These are phyloP conservation scores for Cabera pusaria DNA, from an alignment of 2,888 invertebrate species.

Conservation along the genomic window DNA sequence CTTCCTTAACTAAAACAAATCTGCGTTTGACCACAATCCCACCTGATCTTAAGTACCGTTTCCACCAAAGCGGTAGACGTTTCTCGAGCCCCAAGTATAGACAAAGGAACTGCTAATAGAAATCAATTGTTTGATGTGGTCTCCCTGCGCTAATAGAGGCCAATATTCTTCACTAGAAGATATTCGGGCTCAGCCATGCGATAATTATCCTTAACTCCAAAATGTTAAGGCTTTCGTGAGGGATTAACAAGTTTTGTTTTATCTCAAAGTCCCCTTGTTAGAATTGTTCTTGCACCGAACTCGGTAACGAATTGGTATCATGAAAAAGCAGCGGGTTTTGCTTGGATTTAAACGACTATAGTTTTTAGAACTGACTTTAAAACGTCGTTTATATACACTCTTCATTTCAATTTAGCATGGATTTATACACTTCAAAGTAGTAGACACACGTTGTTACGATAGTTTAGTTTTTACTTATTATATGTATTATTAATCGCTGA, in stretches of 20 bases:
- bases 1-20: slow-evolving; percentile 2
- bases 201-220: slow-evolving; percentile 2
- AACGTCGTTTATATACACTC: no score
- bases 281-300: slow-evolving; percentile 5
- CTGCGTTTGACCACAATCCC: slow-evolving; percentile 8
- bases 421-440: no score
- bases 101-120: slow-evolving; percentile 25
- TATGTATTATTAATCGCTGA: no score
- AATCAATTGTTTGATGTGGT: slow-evolving; percentile 25
- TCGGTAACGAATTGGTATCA: slow-evolving; percentile 2
- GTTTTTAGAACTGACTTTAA: no score
- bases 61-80: slow-evolving; percentile 9
- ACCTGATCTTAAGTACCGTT: slow-evolving; percentile 18
- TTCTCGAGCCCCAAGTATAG: slow-evolving; percentile 9
- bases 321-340: no score
- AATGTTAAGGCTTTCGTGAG: not conserved
- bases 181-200: slow-evolving; percentile 1
- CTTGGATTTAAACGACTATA: no score
- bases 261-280: slow-evolving; percentile 2
- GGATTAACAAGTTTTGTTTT: not conserved
- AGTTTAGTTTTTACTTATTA: no score
- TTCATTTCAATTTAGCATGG: no score
- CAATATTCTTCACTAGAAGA: slow-evolving; percentile 5
- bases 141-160: slow-evolving; percentile 12
- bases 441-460: no score